Evolutionary conservation across 1,140 invertebrate genomes (phyloP), one percentile per base, ranked within the genome.

Genomic region (Nephila pilipes): DNA sequence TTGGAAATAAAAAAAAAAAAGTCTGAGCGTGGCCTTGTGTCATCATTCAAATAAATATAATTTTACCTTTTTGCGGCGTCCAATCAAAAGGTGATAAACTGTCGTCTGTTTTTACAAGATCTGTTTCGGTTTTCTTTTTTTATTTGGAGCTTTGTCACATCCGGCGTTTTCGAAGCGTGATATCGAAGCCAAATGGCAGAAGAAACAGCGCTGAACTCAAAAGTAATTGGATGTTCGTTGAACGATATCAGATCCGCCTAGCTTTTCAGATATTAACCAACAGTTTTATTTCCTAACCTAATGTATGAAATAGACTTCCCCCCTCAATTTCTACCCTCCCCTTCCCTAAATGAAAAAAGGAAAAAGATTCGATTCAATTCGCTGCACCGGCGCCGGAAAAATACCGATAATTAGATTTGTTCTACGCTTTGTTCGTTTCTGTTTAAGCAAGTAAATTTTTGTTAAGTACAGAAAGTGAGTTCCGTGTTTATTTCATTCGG

Each of bases 71-170:
- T 55, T 83, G 80, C 46, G 80, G 80, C 16, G 18, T 83, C 80
- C 80, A 83, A 83, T 83, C 80, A 83, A 83, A 46, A 83, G 80
- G 80, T 83, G 80, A 83, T 83, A 83, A 83, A 83, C 46, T 83
- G 22, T 57, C 80, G 80, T 83, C 80, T 83, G 80, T 83, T 83
- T 83, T 83, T 83, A 83, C 80, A 83, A 83, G 80, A 55, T 29
- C 5, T 83, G 6, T 25, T 83, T 83, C 38, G 10, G 2, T 80
- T 25, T 46, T 54, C 46, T 55, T n/a, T 83, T 83, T n/a, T 54
- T 83, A n/a, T 83, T 25, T 8, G 1, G 20, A 57, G 2, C 22
- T 55, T 83, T 83, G 80, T 83, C 80, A 83, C 55, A 54, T 83
- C 80, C 80, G 80, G 80, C 80, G 38, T 29, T 83, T 83, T 54